phyloP scores from a whole-genome alignment of 2,888 invertebrate genomes.

The Mesorhabditis spiculigera region DNA sequence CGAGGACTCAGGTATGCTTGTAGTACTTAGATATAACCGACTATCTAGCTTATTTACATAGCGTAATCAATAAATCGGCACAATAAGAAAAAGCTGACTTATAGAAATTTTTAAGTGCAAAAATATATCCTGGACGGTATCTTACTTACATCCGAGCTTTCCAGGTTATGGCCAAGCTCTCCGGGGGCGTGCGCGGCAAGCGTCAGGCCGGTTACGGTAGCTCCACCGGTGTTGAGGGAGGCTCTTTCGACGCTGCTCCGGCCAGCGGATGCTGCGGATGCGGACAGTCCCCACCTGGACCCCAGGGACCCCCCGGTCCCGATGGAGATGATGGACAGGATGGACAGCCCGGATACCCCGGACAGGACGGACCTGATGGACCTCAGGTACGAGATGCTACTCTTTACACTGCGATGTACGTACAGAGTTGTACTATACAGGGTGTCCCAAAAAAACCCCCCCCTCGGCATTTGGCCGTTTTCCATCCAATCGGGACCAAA shows the following conservation, averaged over 20 bases:
- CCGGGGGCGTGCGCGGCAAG: slow-evolving; percentile 33
- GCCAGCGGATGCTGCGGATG: slow-evolving; percentile 42
- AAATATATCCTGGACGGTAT: not conserved
- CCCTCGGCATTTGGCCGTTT: no score
- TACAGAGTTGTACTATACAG: no score
- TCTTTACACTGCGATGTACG: not conserved
- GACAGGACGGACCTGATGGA: slow-evolving; percentile 47
- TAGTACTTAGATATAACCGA: no score
- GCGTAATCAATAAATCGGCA: no score
- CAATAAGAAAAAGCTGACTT: no score
- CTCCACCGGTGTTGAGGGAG: slow-evolving; percentile 30
- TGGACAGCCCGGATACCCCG: slow-evolving; percentile 41
- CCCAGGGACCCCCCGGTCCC: slow-evolving; percentile 36
- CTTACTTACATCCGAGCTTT: not conserved
- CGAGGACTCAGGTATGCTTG: slow-evolving; percentile 29
- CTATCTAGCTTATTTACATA: no score
- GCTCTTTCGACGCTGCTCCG: slow-evolving; percentile 14
- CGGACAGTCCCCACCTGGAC: slow-evolving; percentile 33
- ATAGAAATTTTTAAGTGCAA: no score
- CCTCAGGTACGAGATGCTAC: slow-evolving; percentile 16
- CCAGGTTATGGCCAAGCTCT: slow-evolving; percentile 40
- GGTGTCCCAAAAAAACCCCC: no score
- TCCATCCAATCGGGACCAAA: no score
- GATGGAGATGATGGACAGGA: slow-evolving; percentile 38
- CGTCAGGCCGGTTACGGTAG: slow-evolving; percentile 43